phyloP scores from a whole-genome alignment of 1,140 invertebrate genomes.

The Monomorium pharaonis region DNA sequence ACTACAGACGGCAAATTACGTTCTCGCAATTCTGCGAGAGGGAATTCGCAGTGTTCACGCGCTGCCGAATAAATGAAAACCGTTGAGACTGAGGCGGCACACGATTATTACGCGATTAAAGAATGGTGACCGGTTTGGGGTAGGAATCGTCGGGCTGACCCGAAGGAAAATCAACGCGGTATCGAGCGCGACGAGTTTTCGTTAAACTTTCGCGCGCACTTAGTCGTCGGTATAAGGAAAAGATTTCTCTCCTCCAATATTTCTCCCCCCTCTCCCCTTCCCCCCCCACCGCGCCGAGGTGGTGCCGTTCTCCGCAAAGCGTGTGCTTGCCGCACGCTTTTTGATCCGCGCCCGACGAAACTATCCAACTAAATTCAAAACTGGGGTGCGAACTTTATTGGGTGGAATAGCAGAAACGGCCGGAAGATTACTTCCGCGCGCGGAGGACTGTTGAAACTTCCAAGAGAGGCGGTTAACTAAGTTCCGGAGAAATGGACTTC shows the following conservation, averaged over 20 bases:
- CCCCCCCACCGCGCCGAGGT: no score
- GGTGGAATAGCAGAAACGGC: slow-evolving; percentile 69
- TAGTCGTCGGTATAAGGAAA: slow-evolving; percentile 25
- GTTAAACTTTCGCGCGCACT: slow-evolving; percentile 7
- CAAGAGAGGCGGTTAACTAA: slow-evolving; percentile 78
- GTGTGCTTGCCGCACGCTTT: slow-evolving; percentile 25
- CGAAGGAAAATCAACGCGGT: neutral
- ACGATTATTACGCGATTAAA: neutral
- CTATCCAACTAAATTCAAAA: slow-evolving; percentile 78
- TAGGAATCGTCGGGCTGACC: neutral
- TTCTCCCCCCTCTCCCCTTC: no score
- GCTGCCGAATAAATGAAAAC: neutral
- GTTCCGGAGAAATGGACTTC: slow-evolving; percentile 73
- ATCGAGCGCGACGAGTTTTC: neutral
- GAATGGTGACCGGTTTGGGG: neutral
- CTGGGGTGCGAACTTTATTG: slow-evolving; percentile 78
- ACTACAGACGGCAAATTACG: slow-evolving; percentile 2
- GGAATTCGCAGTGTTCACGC: neutral
- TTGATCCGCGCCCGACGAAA: slow-evolving; percentile 57
- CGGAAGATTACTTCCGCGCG: slow-evolving; percentile 75
- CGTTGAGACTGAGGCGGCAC: neutral
- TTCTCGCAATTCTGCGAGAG: neutral
- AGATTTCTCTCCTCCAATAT: slow-evolving; percentile 39
- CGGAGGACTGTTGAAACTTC: slow-evolving; percentile 77
- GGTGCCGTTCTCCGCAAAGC: no score